Conservation (phyloP, 2,888 invertebrate species). For the Corythucha ciliata region DNA sequence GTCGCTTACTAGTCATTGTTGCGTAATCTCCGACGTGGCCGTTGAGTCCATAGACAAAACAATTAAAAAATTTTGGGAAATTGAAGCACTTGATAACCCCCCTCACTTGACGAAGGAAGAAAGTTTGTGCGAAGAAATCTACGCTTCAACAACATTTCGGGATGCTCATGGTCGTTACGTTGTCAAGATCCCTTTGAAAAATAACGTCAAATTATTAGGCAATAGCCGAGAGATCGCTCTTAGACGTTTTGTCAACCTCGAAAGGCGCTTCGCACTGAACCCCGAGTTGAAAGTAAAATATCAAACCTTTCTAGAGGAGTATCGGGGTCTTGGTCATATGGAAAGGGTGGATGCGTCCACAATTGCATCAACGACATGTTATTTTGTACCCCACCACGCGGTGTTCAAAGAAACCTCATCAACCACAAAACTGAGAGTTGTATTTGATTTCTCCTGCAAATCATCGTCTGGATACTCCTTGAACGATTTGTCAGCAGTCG, state of each 20-base stretch:
- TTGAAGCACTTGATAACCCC: constrained; percentile 32
- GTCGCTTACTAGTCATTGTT: not conserved
- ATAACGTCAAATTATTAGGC: constrained; percentile 2
- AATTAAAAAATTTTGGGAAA: constrained; percentile 32
- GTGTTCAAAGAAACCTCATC: not conserved
- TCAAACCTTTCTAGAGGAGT: constrained; percentile 32
- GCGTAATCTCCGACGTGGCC: not conserved
- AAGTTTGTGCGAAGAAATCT: constrained; percentile 33
- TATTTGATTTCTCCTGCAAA: too few relatives aligned
- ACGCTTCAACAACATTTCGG: constrained; percentile 29
- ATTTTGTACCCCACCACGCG: not conserved
- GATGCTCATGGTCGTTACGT: constrained; percentile 13
- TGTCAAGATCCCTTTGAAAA: not conserved
- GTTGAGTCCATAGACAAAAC: constrained; percentile 6
- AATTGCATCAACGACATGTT: too few relatives aligned
- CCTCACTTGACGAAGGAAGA: constrained; percentile 28
- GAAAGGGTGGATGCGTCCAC: constrained; percentile 8
- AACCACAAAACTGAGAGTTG: too few relatives aligned
- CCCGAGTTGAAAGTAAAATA: constrained; percentile 30
- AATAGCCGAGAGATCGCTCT: constrained; percentile 32
- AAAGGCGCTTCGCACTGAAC: constrained; percentile 29
- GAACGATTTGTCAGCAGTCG: constrained; percentile 16
- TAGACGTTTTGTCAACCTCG: constrained; percentile 30
- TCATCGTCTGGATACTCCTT: too few relatives aligned
- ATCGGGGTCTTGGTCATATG: constrained; percentile 34